phyloP scores from a whole-genome alignment of 2,888 invertebrate genomes.

The Sinhomidia bicolor region DNA sequence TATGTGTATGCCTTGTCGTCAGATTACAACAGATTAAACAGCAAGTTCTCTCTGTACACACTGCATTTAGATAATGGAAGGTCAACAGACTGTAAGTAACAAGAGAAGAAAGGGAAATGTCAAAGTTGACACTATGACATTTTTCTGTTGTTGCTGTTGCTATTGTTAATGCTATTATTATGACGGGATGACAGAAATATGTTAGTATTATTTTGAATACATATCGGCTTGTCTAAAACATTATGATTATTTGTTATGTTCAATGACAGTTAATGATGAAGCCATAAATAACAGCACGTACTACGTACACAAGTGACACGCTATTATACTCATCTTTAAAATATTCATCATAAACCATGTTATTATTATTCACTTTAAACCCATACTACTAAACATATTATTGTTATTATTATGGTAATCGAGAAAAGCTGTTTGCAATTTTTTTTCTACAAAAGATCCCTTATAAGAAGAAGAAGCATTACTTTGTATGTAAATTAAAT shows the following conservation, averaged over 20 bases:
- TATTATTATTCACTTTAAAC: conserved; percentile 8
- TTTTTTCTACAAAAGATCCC: background rate
- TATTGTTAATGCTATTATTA: conserved; percentile 1
- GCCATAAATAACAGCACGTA: background rate
- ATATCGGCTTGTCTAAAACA: background rate
- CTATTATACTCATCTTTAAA: background rate
- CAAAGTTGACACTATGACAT: conserved; percentile 29
- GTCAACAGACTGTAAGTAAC: no score
- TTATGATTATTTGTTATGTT: background rate
- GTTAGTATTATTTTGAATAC: background rate
- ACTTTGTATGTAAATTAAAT: conserved; percentile 11
- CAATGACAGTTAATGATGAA: background rate
- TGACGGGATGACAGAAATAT: background rate
- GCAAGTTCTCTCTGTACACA: no score
- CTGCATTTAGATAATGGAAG: no score
- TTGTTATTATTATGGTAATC: conserved; percentile 4
- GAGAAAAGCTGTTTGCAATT: background rate
- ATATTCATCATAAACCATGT: background rate
- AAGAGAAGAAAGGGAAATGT: conserved; percentile 5
- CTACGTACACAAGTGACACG: background rate
- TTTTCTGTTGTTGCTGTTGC: background rate
- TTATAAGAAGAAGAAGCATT: background rate
- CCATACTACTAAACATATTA: background rate
- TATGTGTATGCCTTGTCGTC: no score
- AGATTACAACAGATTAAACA: no score